Percentiles rank a stretch among this genome's conserved stretches.
phyloP scores from a whole-genome alignment of 1,140 invertebrate genomes.

The Drosophila melanica region DNA sequence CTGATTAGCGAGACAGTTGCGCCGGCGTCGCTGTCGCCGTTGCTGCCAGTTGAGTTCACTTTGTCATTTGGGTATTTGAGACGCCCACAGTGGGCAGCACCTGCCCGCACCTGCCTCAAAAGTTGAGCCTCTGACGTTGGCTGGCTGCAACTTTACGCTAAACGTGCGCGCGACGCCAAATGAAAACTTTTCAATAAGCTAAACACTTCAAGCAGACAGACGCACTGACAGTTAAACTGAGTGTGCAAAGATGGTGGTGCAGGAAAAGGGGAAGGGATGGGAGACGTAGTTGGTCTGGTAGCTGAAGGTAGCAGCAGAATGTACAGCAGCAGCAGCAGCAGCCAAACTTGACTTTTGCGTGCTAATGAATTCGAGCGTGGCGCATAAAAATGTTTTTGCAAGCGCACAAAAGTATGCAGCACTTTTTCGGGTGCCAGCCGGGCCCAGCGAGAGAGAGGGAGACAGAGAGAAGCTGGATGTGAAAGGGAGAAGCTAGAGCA shows the following conservation, averaged over 20 bases:
- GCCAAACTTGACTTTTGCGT: slow-evolving; percentile 44
- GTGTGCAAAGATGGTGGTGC: neutral
- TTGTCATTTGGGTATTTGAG: slow-evolving; percentile 59
- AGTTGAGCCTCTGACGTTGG: slow-evolving; percentile 27
- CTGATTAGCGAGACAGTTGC: slow-evolving; percentile 69
- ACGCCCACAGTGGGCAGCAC: neutral
- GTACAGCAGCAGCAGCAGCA: slow-evolving; percentile 8
- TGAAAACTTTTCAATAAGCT: slow-evolving; percentile 79
- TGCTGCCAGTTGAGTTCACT: slow-evolving; percentile 53
- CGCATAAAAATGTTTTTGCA: slow-evolving; percentile 69
- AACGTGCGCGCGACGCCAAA: slow-evolving; percentile 55
- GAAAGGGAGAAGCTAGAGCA: neutral
- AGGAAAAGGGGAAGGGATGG: neutral
- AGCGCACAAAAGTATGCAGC: slow-evolving; percentile 59
- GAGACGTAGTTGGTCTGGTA: no score
- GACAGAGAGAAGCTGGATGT: neutral
- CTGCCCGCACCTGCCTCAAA: neutral
- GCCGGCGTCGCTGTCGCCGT: slow-evolving; percentile 25
- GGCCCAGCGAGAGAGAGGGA: neutral
- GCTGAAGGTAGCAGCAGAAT: neutral
- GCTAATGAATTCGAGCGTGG: slow-evolving; percentile 76
- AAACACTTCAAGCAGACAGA: slow-evolving; percentile 69
- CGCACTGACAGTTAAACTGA: slow-evolving; percentile 24
- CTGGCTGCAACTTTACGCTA: slow-evolving; percentile 53
- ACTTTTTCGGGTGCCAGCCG: slow-evolving; percentile 19